Evolutionary conservation across 2,113 vertebrate genomes (phyloP).

Genomic region (Megaleporinus macrocephalus): DNA sequence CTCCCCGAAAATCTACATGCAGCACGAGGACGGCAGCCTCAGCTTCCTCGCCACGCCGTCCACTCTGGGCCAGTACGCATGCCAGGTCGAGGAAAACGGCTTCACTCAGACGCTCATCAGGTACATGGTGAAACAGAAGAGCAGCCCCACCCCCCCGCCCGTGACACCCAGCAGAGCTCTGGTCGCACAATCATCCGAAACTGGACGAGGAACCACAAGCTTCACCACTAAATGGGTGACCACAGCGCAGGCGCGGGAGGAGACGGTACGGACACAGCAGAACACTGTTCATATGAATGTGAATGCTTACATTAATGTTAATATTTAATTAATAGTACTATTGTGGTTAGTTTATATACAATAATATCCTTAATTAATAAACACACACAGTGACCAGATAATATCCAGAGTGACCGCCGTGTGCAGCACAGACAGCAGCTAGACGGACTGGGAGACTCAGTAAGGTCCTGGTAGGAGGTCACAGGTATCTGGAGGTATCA

Average conservation of each 20-base stretch:
- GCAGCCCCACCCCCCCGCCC: conserved; percentile 39
- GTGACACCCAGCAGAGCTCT: neutral
- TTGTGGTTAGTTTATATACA: too few relatives aligned
- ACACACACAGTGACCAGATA: too few relatives aligned
- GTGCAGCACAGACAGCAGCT: too few relatives aligned
- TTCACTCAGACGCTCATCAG: conserved; percentile 68
- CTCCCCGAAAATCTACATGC: conserved; percentile 69
- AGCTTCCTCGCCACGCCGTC: conserved; percentile 74
- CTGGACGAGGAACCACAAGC: neutral
- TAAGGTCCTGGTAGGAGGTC: too few relatives aligned
- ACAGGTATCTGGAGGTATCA: too few relatives aligned
- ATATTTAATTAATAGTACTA: too few relatives aligned
- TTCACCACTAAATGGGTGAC: neutral
- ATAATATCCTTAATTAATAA: too few relatives aligned
- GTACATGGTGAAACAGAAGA: conserved; percentile 71
- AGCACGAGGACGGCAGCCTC: conserved; percentile 63
- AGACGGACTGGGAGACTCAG: too few relatives aligned
- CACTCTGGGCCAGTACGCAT: conserved; percentile 74
- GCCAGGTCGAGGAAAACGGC: conserved; percentile 71
- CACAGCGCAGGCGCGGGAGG: neutral
- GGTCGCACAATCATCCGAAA: neutral
- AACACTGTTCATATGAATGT: too few relatives aligned
- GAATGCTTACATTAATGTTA: too few relatives aligned
- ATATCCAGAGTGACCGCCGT: too few relatives aligned
- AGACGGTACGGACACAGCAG: neutral